Conservation (phyloP, 2,797 vertebrate genomes). For the Hybognathus amarus region DNA sequence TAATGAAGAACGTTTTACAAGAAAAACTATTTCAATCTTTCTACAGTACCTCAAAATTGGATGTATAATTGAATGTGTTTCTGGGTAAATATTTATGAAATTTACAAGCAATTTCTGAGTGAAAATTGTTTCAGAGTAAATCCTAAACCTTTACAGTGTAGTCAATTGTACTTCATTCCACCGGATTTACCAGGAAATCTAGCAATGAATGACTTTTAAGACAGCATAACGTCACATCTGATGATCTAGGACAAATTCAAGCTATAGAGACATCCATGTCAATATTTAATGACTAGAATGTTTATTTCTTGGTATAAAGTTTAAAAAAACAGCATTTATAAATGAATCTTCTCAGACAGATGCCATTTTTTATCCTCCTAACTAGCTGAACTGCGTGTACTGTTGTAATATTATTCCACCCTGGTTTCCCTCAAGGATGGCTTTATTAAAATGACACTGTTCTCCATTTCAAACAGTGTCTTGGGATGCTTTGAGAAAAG, state of each 20-base stretch:
- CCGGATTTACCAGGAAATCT: neutral
- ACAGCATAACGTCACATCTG: neutral
- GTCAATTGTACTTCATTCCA: neutral
- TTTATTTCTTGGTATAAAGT: neutral
- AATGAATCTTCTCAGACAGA: neutral
- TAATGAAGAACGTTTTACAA: neutral
- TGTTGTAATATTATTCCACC: neutral
- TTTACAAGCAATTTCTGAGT: neutral
- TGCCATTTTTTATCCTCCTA: neutral
- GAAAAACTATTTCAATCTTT: neutral
- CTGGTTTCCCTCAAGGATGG: neutral
- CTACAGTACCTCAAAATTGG: neutral
- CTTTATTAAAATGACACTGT: constrained; percentile 1
- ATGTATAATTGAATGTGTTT: neutral
- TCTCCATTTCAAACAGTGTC: constrained; percentile 22
- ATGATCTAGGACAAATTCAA: constrained; percentile 4
- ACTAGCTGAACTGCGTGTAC: neutral
- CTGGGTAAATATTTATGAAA: neutral
- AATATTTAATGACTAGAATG: neutral
- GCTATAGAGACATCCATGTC: neutral
- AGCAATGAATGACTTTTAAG: neutral
- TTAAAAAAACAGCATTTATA: neutral
- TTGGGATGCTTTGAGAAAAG: constrained; percentile 34
- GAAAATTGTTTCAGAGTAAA: neutral
- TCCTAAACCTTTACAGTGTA: neutral